Conservation (phyloP, 2,113 vertebrate genomes). For the Anguilla rostrata region DNA sequence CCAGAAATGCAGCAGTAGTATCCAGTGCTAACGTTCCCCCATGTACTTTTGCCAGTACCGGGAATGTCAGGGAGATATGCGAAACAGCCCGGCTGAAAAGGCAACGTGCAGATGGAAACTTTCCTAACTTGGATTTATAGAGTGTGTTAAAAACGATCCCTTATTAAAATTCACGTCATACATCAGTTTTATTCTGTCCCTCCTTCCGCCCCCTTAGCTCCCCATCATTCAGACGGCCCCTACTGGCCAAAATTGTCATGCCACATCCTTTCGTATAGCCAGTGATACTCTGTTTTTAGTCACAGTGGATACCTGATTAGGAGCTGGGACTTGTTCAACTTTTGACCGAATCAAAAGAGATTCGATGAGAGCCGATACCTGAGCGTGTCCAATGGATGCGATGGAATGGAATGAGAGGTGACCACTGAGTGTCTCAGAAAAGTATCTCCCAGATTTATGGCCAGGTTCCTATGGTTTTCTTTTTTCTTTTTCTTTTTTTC, state of each 20-base stretch:
- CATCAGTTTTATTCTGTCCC: conserved; percentile 19
- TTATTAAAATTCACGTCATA: conserved; percentile 7
- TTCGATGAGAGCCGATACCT: conserved; percentile 2
- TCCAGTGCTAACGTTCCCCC: conserved; percentile 48
- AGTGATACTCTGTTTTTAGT: conserved; percentile 12
- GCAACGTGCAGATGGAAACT: background rate
- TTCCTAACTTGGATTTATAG: background rate
- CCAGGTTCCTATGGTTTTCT: conserved; percentile 37
- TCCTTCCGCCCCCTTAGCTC: conserved; percentile 23
- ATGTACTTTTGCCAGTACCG: conserved; percentile 30
- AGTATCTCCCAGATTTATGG: conserved; percentile 55
- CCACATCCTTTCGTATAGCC: conserved; percentile 41
- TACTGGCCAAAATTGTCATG: conserved; percentile 33
- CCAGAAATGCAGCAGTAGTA: conserved; percentile 58
- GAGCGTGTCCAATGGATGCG: background rate
- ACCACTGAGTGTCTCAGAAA: conserved; percentile 28
- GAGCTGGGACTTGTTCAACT: conserved; percentile 29
- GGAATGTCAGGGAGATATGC: conserved; percentile 35
- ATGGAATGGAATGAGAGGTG: background rate
- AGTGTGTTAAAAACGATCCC: background rate
- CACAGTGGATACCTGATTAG: conserved; percentile 40
- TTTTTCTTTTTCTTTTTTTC: conserved; percentile 36
- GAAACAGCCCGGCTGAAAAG: background rate
- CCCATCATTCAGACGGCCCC: conserved; percentile 34
- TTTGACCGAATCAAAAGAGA: conserved; percentile 28